Conservation (phyloP, 1,140 invertebrate species). For the Bombus confusus region DNA sequence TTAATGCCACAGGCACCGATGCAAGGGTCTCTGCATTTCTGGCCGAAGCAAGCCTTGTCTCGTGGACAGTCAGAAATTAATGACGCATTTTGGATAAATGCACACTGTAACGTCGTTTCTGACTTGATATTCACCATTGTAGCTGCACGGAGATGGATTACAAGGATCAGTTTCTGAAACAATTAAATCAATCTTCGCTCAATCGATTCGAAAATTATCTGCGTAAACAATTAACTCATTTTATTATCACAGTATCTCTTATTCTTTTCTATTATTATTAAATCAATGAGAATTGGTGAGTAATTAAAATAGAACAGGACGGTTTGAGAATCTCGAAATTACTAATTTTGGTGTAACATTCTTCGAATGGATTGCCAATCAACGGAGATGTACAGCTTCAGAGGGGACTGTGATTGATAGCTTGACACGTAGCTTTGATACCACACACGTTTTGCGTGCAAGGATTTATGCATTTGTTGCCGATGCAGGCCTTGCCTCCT, state of each 20-base stretch:
- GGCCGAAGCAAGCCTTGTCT: constrained; percentile 90
- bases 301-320: neutral
- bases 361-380: constrained; percentile 89
- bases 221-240: neutral
- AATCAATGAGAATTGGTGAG: neutral
- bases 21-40: constrained; percentile 92
- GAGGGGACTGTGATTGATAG: constrained; percentile 91
- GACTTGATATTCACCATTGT: constrained; percentile 90
- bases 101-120: constrained; percentile 87
- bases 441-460: constrained; percentile 88
- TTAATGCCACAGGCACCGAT: constrained; percentile 92
- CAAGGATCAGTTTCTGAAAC: constrained; percentile 86
- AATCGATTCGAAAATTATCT: neutral
- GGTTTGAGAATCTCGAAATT: constrained; percentile 9
- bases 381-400: constrained; percentile 88
- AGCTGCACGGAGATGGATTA: constrained; percentile 90
- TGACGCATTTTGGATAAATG: constrained; percentile 92
- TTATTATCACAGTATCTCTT: neutral
- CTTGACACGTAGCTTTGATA: constrained; percentile 86
- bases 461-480: constrained; percentile 89
- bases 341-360: constrained; percentile 84
- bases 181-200: neutral
- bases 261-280: constrained; percentile 69
- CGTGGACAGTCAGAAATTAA: constrained; percentile 92
- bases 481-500: constrained; percentile 88